A percentile compares a stretch with the other conserved stretches of the same genome.
Conservation (phyloP, 2,888 invertebrate genomes). For the Panopea generosa region DNA sequence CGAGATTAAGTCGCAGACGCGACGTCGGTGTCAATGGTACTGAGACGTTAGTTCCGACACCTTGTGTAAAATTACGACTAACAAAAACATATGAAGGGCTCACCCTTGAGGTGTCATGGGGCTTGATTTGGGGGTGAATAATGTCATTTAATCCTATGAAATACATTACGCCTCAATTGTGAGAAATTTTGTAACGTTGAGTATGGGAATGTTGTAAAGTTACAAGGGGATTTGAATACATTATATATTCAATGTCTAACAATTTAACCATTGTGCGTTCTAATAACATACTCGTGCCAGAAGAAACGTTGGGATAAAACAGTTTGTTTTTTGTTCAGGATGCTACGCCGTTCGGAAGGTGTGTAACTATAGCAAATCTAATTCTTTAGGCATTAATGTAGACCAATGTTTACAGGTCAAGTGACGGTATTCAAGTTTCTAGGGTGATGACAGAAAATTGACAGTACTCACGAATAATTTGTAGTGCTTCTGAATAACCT, state of each 20-base stretch:
- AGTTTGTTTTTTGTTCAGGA: constrained; percentile 19
- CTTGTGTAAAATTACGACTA: constrained; percentile 28
- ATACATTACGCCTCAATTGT: constrained; percentile 46
- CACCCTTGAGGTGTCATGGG: constrained; percentile 45
- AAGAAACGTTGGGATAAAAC: constrained; percentile 16
- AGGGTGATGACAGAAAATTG: constrained; percentile 41
- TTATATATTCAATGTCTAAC: constrained; percentile 29
- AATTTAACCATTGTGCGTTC: constrained; percentile 33
- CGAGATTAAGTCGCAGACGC: too few species aligned
- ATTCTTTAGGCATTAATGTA: constrained; percentile 31
- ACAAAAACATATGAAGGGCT: constrained; percentile 31
- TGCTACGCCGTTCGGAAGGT: constrained; percentile 28
- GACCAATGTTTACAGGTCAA: constrained; percentile 38
- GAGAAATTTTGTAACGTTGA: constrained; percentile 40
- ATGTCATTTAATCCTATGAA: constrained; percentile 40
- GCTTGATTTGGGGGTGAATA: constrained; percentile 14
- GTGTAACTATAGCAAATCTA: constrained; percentile 14
- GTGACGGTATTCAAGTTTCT: constrained; percentile 41
- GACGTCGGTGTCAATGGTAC: background rate
- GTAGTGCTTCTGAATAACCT: constrained; percentile 31
- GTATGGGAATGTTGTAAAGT: constrained; percentile 41
- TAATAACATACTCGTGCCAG: constrained; percentile 27
- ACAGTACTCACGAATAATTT: constrained; percentile 45
- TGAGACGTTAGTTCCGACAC: constrained; percentile 38
- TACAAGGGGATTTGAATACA: constrained; percentile 51